phyloP scores from a whole-genome alignment of 2,113 vertebrate genomes.

The Heterotilapia buettikoferi region DNA sequence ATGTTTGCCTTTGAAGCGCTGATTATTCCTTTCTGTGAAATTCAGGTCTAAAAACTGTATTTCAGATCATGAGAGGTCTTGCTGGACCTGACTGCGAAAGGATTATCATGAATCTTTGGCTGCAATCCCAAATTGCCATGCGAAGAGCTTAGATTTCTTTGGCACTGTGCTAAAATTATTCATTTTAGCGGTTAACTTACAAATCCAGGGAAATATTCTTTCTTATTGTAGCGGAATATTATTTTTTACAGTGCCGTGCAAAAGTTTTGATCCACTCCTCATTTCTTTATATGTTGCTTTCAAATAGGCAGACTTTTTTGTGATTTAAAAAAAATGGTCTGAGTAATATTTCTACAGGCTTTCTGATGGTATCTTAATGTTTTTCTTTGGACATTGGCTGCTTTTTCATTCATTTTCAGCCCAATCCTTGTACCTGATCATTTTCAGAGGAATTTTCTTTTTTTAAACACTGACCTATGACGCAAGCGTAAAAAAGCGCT shows the following conservation, averaged over 20 bases:
- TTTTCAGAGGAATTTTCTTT: neutral
- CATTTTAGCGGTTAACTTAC: neutral
- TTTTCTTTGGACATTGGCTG: neutral
- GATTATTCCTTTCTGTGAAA: neutral
- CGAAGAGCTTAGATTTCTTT: neutral
- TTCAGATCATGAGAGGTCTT: neutral
- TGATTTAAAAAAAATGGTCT: neutral
- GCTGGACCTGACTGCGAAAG: neutral
- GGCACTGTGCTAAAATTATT: neutral
- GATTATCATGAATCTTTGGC: neutral
- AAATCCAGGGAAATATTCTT: neutral
- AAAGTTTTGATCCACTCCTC: neutral
- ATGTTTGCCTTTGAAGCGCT: constrained; percentile 17
- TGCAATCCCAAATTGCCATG: neutral
- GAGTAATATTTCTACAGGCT: neutral
- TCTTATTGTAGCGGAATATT: neutral
- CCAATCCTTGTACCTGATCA: neutral
- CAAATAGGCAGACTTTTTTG: neutral
- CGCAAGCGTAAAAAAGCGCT: rapidly evolving
- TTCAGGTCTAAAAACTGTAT: neutral
- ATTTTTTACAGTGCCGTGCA: neutral
- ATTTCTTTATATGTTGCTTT: neutral
- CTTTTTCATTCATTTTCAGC: neutral
- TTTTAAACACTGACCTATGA: neutral
- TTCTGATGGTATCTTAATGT: neutral